Evolutionary conservation across 2,113 vertebrate genomes (phyloP).

Genomic region (Ophiodon elongatus): DNA sequence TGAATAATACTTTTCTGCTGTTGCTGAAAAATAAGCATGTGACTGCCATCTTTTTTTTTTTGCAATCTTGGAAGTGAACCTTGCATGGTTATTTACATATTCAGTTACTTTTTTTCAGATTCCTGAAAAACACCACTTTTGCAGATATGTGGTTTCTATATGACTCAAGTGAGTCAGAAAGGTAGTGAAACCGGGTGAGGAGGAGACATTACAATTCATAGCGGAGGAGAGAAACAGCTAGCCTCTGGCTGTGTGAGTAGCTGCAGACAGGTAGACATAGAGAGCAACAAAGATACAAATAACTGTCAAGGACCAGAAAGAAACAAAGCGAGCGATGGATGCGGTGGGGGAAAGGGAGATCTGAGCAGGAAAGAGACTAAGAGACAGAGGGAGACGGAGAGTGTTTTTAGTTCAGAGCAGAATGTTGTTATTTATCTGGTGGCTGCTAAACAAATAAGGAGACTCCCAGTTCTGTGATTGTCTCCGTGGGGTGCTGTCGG

Average conservation of each 20-base stretch:
- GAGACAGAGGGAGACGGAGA: conserved; percentile 72
- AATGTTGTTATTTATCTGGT: conserved; percentile 81
- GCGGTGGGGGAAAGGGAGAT: conserved; percentile 64
- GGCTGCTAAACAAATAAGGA: conserved; percentile 82
- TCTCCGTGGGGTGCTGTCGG: conserved; percentile 81
- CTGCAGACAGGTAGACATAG: conserved; percentile 77
- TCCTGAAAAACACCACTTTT: conserved; percentile 23
- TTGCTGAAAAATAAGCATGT: conserved; percentile 12
- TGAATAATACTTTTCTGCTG: conserved; percentile 4
- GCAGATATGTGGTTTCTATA: conserved; percentile 27
- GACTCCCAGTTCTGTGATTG: conserved; percentile 76
- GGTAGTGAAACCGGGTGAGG: conserved; percentile 39
- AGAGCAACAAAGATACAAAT: conserved; percentile 80
- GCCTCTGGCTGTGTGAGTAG: conserved; percentile 78
- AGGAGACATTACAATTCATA: conserved; percentile 65
- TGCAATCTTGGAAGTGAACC: background rate
- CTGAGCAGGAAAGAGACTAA: conserved; percentile 63
- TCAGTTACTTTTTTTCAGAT: conserved; percentile 30
- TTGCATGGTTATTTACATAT: conserved; percentile 24
- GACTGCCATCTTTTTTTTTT: conserved; percentile 1
- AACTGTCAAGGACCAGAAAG: conserved; percentile 76
- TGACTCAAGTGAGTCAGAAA: conserved; percentile 47
- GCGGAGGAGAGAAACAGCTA: conserved; percentile 67
- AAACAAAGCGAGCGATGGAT: conserved; percentile 61
- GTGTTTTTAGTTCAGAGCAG: conserved; percentile 75